These are phyloP conservation scores for Gryllus bimaculatus DNA, from an alignment of 1,140 invertebrate species.

Conservation along the genomic window DNA sequence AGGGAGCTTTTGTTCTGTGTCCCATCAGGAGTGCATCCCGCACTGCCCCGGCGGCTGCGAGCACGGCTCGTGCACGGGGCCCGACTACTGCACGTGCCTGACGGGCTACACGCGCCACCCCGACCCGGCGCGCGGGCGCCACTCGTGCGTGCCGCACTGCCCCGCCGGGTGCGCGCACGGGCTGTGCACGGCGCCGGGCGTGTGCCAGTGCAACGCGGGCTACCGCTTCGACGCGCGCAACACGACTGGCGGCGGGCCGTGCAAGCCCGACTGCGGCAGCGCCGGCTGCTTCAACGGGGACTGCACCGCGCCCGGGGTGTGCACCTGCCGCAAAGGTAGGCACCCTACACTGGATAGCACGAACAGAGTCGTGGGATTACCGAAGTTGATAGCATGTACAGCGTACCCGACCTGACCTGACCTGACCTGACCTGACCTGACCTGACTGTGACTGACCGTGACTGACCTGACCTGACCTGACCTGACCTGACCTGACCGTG, in stretches of 20 bases:
- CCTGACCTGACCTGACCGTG: too few species aligned
- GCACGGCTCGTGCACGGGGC: conserved; percentile 25
- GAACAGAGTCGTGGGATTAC: too few species aligned
- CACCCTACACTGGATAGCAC: too few species aligned
- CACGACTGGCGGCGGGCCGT: background rate
- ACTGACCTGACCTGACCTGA: too few species aligned
- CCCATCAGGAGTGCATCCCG: conserved; percentile 12
- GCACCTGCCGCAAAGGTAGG: conserved; percentile 50
- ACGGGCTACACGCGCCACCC: conserved; percentile 30
- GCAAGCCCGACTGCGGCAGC: background rate
- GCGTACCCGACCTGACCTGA: too few species aligned
- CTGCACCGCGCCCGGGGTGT: conserved; percentile 39
- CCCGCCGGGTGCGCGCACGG: background rate
- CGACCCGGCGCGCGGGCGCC: background rate
- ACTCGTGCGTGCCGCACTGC: background rate
- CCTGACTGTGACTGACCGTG: too few species aligned
- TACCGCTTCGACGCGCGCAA: background rate
- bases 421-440: too few species aligned
- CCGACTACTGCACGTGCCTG: conserved; percentile 35
- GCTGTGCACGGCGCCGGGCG: background rate
- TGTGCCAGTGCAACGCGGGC: background rate
- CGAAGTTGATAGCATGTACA: too few species aligned
- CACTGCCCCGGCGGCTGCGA: conserved; percentile 26
- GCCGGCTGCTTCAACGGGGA: conserved; percentile 37
- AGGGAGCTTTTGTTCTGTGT: too few species aligned